Base-by-base conservation (phyloP, 2,797 vertebrate genomes). In the Gymnopithys bicolor region DNA sequence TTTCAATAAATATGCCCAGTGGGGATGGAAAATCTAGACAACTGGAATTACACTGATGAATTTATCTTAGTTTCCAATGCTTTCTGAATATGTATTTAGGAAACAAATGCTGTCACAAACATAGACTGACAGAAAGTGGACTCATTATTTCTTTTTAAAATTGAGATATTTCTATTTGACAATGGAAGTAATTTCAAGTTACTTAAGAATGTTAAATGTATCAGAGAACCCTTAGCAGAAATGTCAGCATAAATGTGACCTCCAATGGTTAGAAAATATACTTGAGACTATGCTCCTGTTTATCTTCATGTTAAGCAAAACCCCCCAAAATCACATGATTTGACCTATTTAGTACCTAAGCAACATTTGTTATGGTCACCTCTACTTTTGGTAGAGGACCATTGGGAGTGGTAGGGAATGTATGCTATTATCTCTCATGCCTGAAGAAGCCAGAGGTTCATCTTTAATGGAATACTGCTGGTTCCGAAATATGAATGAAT, bases 21-120 rank as follows among this genome's bases (percentile, higher is more conserved):
- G 67, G 76, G 55, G 48, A 85, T 91, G 89, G 87, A 95, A 95
- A 94, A 83, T 63, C 33, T 81, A 69, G 76, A 35, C 59, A 82
- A 53, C 16, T 74, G 85, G 93, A 93, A 90, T 89, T 73, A 67
- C 67, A 93, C 32, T 92, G 94, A 92, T 94, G 73, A 91, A 84
- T 95, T 93, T 86, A 79, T 76, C 52, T 67, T 59, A 45, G 62
- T 91, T 91, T 89, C 59, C 41, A 85, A 27, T 41, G 58, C 25
- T 32, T 81, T 93, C 35, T 79, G 62, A 66, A 24, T 52, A 56
- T 35, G 19, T n/a, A 63, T 68, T 59, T 64, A 66, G 43, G 82
- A 93, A 92, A 84, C 11, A 94, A 83, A 92, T 84, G 33, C 71
- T 83, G 69, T 67, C 58, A 71, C 53, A 55, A 74, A 79, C 82